Evolutionary conservation across 2,797 vertebrate species (phyloP).

Genomic region (Acrossocheilus wenchowensis): DNA sequence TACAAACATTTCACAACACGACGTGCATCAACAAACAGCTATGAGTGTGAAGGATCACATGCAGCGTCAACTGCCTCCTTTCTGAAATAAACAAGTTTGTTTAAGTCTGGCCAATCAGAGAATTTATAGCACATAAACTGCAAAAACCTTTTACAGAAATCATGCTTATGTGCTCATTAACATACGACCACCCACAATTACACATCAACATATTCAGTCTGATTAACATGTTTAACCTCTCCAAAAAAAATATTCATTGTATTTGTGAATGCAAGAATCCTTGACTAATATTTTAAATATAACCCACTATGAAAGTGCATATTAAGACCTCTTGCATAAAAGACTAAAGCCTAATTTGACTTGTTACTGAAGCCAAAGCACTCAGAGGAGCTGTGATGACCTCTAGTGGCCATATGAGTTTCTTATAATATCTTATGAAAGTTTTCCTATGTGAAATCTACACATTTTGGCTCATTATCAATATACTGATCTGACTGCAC

Average conservation of each 20-base stretch:
- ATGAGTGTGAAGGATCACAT: neutral
- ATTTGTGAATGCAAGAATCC: neutral
- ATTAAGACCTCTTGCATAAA: neutral
- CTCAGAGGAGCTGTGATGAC: neutral
- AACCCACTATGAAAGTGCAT: neutral
- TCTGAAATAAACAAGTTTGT: neutral
- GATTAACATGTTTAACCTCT: neutral
- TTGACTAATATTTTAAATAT: neutral
- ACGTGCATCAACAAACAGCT: neutral
- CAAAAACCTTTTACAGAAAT: neutral
- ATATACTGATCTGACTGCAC: no score
- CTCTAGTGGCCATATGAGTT: slow-evolving; percentile 4
- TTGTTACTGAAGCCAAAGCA: neutral
- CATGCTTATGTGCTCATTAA: neutral
- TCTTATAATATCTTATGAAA: neutral
- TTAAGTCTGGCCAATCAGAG: neutral
- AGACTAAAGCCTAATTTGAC: neutral
- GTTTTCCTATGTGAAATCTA: neutral
- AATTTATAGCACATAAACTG: neutral
- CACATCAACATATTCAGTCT: neutral
- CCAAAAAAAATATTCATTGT: neutral
- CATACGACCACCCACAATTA: neutral
- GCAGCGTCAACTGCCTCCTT: neutral
- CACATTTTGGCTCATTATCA: neutral
- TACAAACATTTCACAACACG: neutral